A percentile compares a stretch with the other conserved stretches of the same genome.
Conservation (phyloP, 2,888 invertebrate genomes). For the Hirtodrosophila confusa region DNA sequence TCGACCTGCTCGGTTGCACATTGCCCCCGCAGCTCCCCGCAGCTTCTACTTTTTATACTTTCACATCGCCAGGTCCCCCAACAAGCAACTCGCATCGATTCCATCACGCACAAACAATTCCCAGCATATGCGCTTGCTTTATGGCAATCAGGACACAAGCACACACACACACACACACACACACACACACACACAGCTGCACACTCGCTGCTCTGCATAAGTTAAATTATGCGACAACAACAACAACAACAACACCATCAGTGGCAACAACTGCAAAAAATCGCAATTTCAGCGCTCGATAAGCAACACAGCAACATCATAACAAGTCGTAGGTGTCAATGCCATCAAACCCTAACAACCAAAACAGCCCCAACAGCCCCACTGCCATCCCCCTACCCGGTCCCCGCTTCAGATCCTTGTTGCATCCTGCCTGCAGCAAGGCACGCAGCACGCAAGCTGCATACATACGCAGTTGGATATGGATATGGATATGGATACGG, state of each 20-base stretch:
- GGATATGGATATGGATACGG: not conserved
- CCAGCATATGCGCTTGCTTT: constrained; percentile 65
- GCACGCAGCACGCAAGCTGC: constrained; percentile 40
- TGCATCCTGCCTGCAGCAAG: constrained; percentile 38
- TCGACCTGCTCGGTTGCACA: constrained; percentile 21
- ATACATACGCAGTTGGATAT: constrained; percentile 24
- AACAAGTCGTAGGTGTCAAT: constrained; percentile 43
- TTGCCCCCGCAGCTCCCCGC: constrained; percentile 2
- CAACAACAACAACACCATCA: constrained; percentile 26
- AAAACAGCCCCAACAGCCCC: not conserved
- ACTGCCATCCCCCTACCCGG: not conserved
- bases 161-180: constrained; percentile 17
- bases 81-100: constrained; percentile 31
- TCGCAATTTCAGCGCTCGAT: constrained; percentile 57
- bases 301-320: constrained; percentile 40
- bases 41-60: not conserved
- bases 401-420: no score
- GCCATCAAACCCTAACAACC: constrained; percentile 27
- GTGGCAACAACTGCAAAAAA: constrained; percentile 32
- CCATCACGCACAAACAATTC: constrained; percentile 48
- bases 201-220: constrained; percentile 36
- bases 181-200: constrained; percentile 12
- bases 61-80: constrained; percentile 8
- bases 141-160: constrained; percentile 61
- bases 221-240: constrained; percentile 68